Percentiles rank a stretch among this genome's conserved stretches.
phyloP scores from a whole-genome alignment of 2,113 vertebrate genomes.

The Mixornis gularis region DNA sequence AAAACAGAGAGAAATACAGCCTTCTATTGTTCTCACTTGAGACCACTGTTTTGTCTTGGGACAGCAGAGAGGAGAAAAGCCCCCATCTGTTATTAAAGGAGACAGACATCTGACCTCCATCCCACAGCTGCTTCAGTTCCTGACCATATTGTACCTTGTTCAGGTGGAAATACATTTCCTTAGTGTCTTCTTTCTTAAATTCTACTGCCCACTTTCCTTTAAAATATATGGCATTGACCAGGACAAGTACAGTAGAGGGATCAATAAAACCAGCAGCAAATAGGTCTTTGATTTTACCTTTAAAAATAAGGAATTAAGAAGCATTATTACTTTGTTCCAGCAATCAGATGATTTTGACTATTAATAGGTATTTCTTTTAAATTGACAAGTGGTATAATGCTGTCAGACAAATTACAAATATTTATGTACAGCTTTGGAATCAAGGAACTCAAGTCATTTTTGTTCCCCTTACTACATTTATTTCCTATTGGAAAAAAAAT shows the following conservation, averaged over 20 bases:
- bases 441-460: not conserved
- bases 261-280: constrained; percentile 74
- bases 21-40: not conserved
- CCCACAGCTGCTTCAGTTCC: not conserved
- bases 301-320: not conserved
- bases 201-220: constrained; percentile 83
- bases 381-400: not conserved
- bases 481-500: not conserved
- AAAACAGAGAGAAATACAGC: not conserved
- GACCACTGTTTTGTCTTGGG: not conserved
- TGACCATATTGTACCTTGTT: constrained; percentile 63
- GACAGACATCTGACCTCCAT: not conserved
- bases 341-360: not conserved
- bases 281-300: constrained; percentile 88
- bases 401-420: not conserved
- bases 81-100: not conserved
- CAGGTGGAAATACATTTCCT: constrained; percentile 77
- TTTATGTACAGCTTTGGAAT: not conserved
- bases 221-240: constrained; percentile 91
- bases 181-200: constrained; percentile 76
- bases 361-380: not conserved
- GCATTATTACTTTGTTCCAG: not conserved
- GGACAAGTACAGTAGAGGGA: constrained; percentile 73
- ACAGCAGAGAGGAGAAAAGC: not conserved
- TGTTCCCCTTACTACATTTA: not conserved